Evolutionary conservation across 2,113 vertebrate genomes (phyloP), one percentile per base, ranked within the genome.

Genomic region (Neotoma lepida): DNA sequence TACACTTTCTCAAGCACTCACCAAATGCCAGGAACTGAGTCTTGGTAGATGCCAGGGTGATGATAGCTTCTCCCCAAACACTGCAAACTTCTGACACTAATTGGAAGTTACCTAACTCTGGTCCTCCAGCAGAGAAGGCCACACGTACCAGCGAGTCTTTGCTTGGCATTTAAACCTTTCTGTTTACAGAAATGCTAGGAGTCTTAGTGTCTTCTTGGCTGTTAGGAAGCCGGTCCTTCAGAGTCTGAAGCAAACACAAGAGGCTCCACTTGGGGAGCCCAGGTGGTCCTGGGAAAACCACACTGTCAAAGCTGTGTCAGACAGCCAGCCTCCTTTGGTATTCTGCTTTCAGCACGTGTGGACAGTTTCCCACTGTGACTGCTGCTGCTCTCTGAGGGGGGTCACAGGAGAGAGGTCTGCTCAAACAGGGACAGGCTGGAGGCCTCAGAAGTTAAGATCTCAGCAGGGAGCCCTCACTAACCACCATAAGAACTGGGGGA

Each of bases 291-390:
- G 35, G 9, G 63, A 54, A 63, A 44, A 51, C 41, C 13, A 1
- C 41, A 2, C 17, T 71, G 22, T 6, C 30, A 0, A 10, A 1
- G 0, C 28, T 4, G 17, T 8, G 9, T 6, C 68, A 64, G 33
- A 35, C 41, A 41, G 4, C 22, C n/a, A 14, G 10, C 77, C 13
- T 9, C 28, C 17, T 66, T 28, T 0, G 39, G 49, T 6, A n/a
- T 4, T 88, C 80, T 9, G 49, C 9, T 56, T 90, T 88, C 63
- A 26, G 66, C 24, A 33, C 22, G 9, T 0, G 0, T 30, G 28
- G 49, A 61, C 4, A 77, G 26, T 22, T 78, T 86, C 66, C n/a
- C 74, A 1, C n/a, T 56, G 49, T 9, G 66, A 61, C 18, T 51
- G 56, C 41, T 56, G 26, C 41, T 81, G 22, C 64, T 76, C 35